These are phyloP conservation scores for Centruroides sculpturatus DNA, from an alignment of 1,140 invertebrate genomes.

Conservation along the genomic window DNA sequence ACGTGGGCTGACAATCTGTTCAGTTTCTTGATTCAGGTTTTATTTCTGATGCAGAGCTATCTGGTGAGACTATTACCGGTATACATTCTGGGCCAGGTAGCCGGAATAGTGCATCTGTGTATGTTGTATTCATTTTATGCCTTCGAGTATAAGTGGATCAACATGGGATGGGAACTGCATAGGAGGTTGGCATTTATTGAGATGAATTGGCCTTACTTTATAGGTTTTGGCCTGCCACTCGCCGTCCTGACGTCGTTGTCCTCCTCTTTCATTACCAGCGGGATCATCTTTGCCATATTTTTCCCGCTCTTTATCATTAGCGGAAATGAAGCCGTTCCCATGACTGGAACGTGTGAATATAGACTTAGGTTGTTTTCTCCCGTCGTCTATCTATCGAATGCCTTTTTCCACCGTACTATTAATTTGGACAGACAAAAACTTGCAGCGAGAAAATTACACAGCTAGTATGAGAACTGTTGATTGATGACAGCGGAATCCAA, in stretches of 20 bases:
- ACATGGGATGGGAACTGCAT: slow-evolving; percentile 88
- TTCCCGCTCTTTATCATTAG: slow-evolving; percentile 88
- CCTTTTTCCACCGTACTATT: no score
- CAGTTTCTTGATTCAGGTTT: slow-evolving; percentile 64
- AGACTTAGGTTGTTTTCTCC: neutral
- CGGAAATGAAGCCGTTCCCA: slow-evolving; percentile 61
- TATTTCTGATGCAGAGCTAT: slow-evolving; percentile 42
- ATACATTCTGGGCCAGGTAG: slow-evolving; percentile 48
- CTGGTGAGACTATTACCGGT: slow-evolving; percentile 58
- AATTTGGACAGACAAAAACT: no score
- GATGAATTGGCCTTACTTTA: slow-evolving; percentile 88
- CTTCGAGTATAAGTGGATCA: slow-evolving; percentile 96
- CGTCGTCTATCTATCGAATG: neutral
- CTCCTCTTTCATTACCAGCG: slow-evolving; percentile 48
- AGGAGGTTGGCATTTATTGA: slow-evolving; percentile 76
- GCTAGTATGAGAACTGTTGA: no score
- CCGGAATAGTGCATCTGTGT: slow-evolving; percentile 69
- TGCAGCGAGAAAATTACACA: no score
- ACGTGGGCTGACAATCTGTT: slow-evolving; percentile 76
- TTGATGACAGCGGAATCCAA: no score
- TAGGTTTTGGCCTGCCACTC: slow-evolving; percentile 82
- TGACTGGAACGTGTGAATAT: neutral
- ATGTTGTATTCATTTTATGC: slow-evolving; percentile 87
- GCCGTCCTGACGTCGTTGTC: slow-evolving; percentile 66
- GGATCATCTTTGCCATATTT: slow-evolving; percentile 79